Evolutionary conservation across 2,888 invertebrate genomes (phyloP), one percentile per base, ranked within the genome.

Genomic region (Athalia rosae): DNA sequence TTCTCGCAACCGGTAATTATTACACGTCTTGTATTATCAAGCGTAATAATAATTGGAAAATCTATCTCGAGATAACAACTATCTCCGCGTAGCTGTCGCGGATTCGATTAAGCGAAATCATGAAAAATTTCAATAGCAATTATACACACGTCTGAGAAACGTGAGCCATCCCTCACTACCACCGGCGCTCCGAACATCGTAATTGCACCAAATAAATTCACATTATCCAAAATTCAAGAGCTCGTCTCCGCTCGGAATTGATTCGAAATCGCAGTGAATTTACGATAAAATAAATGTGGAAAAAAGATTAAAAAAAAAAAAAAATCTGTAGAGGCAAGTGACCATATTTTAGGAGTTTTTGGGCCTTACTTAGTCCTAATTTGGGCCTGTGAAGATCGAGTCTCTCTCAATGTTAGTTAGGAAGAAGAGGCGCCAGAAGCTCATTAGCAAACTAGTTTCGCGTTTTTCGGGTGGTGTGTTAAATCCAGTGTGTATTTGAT

Each of bases 371-470:
- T 71, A 45, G 71, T 56, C 71, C 71, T 71, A 71, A 71, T 71
- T 71, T 71, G 71, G 71, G 56, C 56, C 56, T 58, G 53, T 53
- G 67, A 9, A 58, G 56, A 71, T 71, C 45, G 43, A 9, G 71
- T 45, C 58, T 71, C 58, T n/a, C n/a, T n/a, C n/a, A n/a, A n/a
- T n/a, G 71, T 71, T 56, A 71, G 56, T 28, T 15, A 15, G 71
- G 71, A 58, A 45, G 45, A 45, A 28, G 45, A 71, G 71, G 56
- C 71, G 71, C 71, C 71, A 71, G 45, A 58, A 45, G 56, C 71
- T 71, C 71, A 71, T 71, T 71, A 71, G 71, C 71, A 71, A 71
- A 71, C 71, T 71, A 71, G 71, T 71, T 71, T 71, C 45, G 58
- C 58, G 11, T 47, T 15, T 28, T 28, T 28, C 28, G 28, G 71